Conservation (phyloP, 37 sponge, comb jelly and placozoan genomes). For the Lycopodina hypogea region DNA sequence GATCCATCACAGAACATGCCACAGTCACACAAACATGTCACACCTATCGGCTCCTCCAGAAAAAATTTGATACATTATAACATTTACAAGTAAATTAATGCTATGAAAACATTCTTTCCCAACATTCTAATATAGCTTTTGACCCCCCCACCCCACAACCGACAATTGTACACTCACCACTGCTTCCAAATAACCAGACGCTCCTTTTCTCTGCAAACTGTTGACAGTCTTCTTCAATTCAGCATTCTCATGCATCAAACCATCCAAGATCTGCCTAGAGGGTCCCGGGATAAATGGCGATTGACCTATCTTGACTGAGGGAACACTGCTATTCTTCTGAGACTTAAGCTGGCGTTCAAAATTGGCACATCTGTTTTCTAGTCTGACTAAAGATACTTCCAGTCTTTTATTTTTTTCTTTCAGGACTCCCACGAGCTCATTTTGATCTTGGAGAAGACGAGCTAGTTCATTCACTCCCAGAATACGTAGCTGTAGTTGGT, state of each 20-base stretch:
- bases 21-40: too few relatives aligned
- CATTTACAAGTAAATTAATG: too few relatives aligned
- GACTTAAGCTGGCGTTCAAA: constrained; percentile 47
- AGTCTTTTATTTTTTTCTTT: constrained; percentile 58
- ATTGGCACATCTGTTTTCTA: constrained; percentile 68
- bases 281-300: constrained; percentile 61
- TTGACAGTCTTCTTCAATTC: constrained; percentile 66
- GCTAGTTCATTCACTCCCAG: constrained; percentile 72
- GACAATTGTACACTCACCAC: constrained; percentile 39
- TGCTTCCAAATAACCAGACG: constrained; percentile 57
- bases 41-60: too few relatives aligned
- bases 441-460: constrained; percentile 55
- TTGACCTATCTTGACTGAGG: constrained; percentile 15
- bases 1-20: too few relatives aligned
- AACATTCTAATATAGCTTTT: too few relatives aligned
- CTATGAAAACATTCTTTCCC: too few relatives aligned
- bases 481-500: constrained; percentile 37
- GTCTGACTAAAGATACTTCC: constrained; percentile 59
- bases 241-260: constrained; percentile 64
- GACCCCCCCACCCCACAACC: background rate
- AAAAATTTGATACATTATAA: too few relatives aligned
- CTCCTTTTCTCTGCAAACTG: constrained; percentile 50
- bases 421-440: constrained; percentile 17
- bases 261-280: constrained; percentile 61
- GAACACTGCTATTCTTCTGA: constrained; percentile 11